These are phyloP conservation scores for Chouioia cunea DNA, from an alignment of 2,888 invertebrate genomes.

Conservation along the genomic window DNA sequence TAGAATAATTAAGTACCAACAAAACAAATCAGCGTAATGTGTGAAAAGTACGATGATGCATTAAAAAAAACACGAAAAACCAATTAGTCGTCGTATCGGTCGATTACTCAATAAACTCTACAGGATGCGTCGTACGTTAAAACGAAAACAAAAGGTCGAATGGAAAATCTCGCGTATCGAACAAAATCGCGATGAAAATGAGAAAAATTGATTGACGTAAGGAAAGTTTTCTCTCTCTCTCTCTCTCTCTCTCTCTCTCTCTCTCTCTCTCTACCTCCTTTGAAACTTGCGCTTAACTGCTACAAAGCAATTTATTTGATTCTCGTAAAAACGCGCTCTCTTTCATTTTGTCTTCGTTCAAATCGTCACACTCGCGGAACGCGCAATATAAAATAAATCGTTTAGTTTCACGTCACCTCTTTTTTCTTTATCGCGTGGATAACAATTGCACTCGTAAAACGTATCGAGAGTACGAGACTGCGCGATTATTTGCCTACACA, in stretches of 20 bases:
- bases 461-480: too few relatives aligned
- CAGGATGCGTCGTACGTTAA: too few relatives aligned
- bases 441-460: slow-evolving; percentile 12
- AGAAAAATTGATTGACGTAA: too few relatives aligned
- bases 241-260: background rate
- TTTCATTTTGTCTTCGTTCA: slow-evolving; percentile 17
- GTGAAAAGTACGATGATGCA: too few relatives aligned
- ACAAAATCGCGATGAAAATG: too few relatives aligned
- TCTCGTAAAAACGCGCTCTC: slow-evolving; percentile 10
- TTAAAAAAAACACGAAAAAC: too few relatives aligned
- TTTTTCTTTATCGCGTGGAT: background rate
- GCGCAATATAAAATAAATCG: slow-evolving; percentile 11
- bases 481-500: slow-evolving; percentile 5
- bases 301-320: slow-evolving; percentile 25
- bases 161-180: too few relatives aligned
- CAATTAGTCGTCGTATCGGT: too few relatives aligned
- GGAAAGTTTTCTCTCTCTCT: slow-evolving; percentile 9
- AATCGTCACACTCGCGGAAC: background rate
- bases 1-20: too few relatives aligned
- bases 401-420: background rate
- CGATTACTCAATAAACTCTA: too few relatives aligned
- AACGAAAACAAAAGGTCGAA: too few relatives aligned
- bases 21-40: too few relatives aligned
- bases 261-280: background rate
- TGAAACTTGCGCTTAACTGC: background rate